Evolutionary conservation across 2,797 vertebrate genomes (phyloP).

Genomic region (Macroramphosus scolopax): DNA sequence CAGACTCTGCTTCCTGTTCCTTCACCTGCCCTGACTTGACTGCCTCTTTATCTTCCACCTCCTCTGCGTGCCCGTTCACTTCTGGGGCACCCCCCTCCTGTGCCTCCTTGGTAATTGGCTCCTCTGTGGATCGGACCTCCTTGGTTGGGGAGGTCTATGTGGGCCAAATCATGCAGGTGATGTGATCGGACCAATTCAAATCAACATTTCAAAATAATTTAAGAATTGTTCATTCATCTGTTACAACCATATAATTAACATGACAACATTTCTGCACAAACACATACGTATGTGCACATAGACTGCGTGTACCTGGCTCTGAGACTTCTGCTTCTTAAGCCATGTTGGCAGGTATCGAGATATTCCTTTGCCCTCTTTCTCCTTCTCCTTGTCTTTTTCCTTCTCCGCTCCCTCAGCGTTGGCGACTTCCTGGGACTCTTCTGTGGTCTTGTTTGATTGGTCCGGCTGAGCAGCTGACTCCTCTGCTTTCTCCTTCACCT

Average conservation of each 20-base stretch:
- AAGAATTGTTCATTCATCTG: neutral
- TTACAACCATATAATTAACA: too few species aligned
- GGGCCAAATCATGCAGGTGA: neutral
- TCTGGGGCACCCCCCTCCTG: constrained; percentile 61
- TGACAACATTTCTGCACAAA: too few species aligned
- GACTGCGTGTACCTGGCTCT: constrained; percentile 75
- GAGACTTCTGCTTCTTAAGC: constrained; percentile 96
- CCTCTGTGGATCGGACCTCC: constrained; percentile 58
- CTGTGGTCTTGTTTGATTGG: constrained; percentile 51
- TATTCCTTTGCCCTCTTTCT: constrained; percentile 86
- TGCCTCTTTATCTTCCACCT: constrained; percentile 69
- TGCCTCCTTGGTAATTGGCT: constrained; percentile 53
- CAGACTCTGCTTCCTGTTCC: constrained; percentile 78
- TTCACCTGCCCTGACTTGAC: constrained; percentile 71
- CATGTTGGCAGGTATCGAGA: constrained; percentile 94
- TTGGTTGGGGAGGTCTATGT: constrained; percentile 70
- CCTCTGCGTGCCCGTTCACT: constrained; percentile 70
- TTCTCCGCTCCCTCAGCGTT: constrained; percentile 57
- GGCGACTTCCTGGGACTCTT: constrained; percentile 58
- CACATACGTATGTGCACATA: neutral
- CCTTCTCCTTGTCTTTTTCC: constrained; percentile 69
- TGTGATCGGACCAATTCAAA: too few species aligned
- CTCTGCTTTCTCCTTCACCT: constrained; percentile 86
- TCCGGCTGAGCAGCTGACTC: constrained; percentile 67
- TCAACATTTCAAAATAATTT: neutral